Percentiles rank a stretch among this genome's conserved stretches.
Conservation (phyloP, 2,797 vertebrate genomes). For the Psittacula echo region DNA sequence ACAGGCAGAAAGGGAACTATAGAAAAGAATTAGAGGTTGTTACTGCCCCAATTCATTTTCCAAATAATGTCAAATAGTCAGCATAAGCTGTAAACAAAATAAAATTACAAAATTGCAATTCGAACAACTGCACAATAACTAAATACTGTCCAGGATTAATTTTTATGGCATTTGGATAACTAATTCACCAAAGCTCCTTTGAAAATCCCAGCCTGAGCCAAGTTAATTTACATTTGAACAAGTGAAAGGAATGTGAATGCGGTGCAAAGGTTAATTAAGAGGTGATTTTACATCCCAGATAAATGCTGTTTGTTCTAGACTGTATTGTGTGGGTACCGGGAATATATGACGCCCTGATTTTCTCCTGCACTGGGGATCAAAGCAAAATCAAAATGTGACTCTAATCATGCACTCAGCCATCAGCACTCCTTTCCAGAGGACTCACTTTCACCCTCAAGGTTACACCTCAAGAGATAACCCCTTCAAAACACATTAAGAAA, state of each 20-base stretch:
- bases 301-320: background rate
- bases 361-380: background rate
- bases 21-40: background rate
- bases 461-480: background rate
- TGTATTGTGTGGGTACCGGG: background rate
- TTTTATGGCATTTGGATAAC: background rate
- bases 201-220: background rate
- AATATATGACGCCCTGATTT: background rate
- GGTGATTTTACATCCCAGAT: background rate
- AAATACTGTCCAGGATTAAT: background rate
- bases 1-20: background rate
- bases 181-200: background rate
- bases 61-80: background rate
- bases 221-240: background rate
- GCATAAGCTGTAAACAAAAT: background rate
- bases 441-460: background rate
- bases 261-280: slow-evolving; percentile 16
- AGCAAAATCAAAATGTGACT: background rate
- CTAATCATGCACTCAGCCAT: background rate
- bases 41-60: background rate
- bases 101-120: background rate
- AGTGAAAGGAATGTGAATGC: background rate
- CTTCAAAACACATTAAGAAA: background rate
- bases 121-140: background rate
- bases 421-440: background rate